Conservation (phyloP, 1,140 invertebrate genomes). For the Goniozus legneri region DNA sequence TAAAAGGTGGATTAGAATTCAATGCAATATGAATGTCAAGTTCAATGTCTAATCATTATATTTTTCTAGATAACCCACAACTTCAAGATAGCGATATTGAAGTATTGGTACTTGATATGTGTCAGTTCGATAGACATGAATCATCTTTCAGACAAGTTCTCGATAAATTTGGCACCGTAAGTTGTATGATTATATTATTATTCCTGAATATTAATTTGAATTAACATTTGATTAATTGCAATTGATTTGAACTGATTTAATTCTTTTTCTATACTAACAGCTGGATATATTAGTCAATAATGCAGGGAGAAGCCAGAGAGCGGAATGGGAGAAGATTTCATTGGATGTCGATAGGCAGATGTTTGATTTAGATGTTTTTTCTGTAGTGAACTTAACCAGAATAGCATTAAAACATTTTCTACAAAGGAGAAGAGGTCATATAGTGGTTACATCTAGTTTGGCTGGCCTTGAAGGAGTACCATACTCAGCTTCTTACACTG, state of each 20-base stretch:
- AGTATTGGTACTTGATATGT: slow-evolving; percentile 70
- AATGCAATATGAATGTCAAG: background rate
- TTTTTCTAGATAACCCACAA: slow-evolving; percentile 46
- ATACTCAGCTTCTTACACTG: slow-evolving; percentile 74
- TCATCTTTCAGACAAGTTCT: slow-evolving; percentile 63
- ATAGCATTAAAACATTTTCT: slow-evolving; percentile 67
- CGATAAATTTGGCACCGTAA: slow-evolving; percentile 70
- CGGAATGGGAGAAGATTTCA: slow-evolving; percentile 72
- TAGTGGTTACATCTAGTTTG: slow-evolving; percentile 71
- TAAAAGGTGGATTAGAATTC: slow-evolving; percentile 50
- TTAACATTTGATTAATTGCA: background rate
- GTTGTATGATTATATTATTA: too few species aligned
- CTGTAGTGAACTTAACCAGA: slow-evolving; percentile 67
- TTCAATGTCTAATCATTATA: slow-evolving; percentile 2
- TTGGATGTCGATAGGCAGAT: slow-evolving; percentile 72
- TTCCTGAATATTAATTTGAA: background rate
- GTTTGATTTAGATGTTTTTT: slow-evolving; percentile 82
- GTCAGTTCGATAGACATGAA: slow-evolving; percentile 62
- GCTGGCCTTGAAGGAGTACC: slow-evolving; percentile 69
- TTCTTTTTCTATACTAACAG: slow-evolving; percentile 41
- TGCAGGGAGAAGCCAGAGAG: slow-evolving; percentile 78
- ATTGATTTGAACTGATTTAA: background rate
- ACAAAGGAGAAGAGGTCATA: slow-evolving; percentile 59
- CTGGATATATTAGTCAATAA: slow-evolving; percentile 80
- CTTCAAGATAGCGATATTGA: slow-evolving; percentile 63